Percentiles rank a stretch among this genome's conserved stretches.
Evolutionary conservation across 2,797 vertebrate species (phyloP).

Genomic region (Hemibagrus guttatus): DNA sequence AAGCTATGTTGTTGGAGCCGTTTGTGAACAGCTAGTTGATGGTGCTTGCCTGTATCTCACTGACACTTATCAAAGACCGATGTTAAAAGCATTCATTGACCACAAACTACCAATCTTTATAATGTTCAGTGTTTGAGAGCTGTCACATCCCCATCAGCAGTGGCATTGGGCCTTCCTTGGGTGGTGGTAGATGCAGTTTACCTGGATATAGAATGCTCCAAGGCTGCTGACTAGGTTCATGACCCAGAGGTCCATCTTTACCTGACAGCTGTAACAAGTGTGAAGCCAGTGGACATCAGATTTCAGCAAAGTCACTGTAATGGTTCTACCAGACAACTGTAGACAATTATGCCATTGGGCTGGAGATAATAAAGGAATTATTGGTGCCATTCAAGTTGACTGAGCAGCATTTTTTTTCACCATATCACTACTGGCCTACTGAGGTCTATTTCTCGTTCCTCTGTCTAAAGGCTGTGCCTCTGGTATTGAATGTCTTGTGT

Average conservation of each 20-base stretch:
- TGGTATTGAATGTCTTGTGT: neutral
- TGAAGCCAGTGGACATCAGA: slow-evolving; percentile 1
- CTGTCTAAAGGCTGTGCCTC: neutral
- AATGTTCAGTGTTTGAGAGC: neutral
- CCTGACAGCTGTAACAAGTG: neutral
- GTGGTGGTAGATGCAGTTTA: neutral
- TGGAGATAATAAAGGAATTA: neutral
- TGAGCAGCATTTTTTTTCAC: slow-evolving; percentile 6
- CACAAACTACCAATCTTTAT: neutral
- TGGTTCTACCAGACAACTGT: neutral
- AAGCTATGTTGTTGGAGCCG: neutral
- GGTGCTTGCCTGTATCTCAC: neutral
- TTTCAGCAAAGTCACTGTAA: neutral
- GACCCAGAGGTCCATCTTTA: neutral
- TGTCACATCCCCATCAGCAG: neutral
- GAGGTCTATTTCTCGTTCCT: neutral
- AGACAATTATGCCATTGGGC: neutral
- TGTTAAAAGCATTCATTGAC: slow-evolving; percentile 1
- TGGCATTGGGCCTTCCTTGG: neutral
- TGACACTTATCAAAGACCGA: neutral
- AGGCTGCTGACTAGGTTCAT: neutral
- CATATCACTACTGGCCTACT: too few species aligned
- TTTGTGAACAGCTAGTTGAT: neutral
- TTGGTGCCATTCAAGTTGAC: neutral
- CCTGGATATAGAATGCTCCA: neutral